Evolutionary conservation across 1,140 invertebrate species (phyloP).

Genomic region (Pantala flavescens): DNA sequence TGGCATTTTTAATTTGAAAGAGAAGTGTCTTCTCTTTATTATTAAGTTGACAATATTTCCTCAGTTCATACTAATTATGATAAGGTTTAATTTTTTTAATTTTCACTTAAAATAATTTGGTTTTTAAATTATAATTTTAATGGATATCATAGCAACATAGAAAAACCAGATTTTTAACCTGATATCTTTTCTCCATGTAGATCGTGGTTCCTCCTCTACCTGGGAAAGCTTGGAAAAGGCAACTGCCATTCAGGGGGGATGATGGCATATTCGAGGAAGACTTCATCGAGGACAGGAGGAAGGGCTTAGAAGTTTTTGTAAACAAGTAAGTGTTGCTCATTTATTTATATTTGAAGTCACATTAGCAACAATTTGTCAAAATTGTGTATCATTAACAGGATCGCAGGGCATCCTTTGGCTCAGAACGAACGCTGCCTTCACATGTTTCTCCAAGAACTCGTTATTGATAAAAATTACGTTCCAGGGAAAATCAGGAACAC

Average conservation of each 20-base stretch:
- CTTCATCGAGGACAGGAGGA: constrained; percentile 97
- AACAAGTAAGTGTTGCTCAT: constrained; percentile 73
- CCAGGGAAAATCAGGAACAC: constrained; percentile 98
- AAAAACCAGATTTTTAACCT: no score
- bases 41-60: no score
- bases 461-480: constrained; percentile 98
- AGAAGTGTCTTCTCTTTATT: no score
- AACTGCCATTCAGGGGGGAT: constrained; percentile 94
- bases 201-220: constrained; percentile 97
- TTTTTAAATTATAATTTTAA: no score
- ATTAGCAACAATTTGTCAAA: neutral
- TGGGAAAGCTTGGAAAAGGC: constrained; percentile 95
- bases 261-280: constrained; percentile 99
- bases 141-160: no score
- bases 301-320: constrained; percentile 95
- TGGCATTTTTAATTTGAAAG: no score
- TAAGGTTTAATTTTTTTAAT: no score
- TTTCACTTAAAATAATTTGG: no score
- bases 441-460: constrained; percentile 96
- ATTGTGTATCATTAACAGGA: constrained; percentile 47
- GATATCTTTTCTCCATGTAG: constrained; percentile 35
- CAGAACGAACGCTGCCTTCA: constrained; percentile 99
- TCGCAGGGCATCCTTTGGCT: constrained; percentile 98
- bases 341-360: constrained; percentile 7
- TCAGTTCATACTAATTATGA: no score